Evolutionary conservation across 2,888 invertebrate genomes (phyloP).

Genomic region (Caenorhabditis panamensis): DNA sequence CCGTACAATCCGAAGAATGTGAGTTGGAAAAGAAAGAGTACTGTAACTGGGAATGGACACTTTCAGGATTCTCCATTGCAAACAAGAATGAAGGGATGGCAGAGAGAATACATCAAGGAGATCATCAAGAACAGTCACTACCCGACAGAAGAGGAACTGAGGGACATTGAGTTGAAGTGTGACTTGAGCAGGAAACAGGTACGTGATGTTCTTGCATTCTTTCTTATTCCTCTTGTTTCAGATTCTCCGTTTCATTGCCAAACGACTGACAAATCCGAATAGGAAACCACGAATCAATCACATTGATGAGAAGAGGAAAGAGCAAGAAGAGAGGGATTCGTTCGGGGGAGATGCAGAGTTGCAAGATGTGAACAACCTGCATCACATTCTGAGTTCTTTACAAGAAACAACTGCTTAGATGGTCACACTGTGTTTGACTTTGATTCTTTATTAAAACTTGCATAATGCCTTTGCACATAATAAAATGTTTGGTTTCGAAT

Average conservation of each 20-base stretch:
- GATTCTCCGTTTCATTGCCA: constrained; percentile 71
- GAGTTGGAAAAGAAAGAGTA: neutral
- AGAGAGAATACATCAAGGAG: constrained; percentile 70
- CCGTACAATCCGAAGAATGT: constrained; percentile 45
- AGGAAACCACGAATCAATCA: constrained; percentile 67
- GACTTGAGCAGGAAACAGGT: constrained; percentile 70
- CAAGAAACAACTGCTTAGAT: constrained; percentile 44
- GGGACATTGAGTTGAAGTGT: constrained; percentile 69
- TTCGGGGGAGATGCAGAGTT: constrained; percentile 30
- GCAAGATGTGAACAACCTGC: constrained; percentile 30
- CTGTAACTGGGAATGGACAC: neutral
- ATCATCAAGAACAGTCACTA: constrained; percentile 71
- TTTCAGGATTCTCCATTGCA: constrained; percentile 59
- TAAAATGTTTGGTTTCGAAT: constrained; percentile 39
- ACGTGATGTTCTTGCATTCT: neutral
- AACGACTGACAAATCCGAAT: constrained; percentile 67
- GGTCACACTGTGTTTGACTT: constrained; percentile 18
- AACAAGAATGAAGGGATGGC: constrained; percentile 72
- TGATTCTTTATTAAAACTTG: constrained; percentile 55
- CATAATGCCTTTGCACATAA: constrained; percentile 54
- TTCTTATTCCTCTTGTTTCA: constrained; percentile 13
- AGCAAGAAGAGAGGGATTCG: constrained; percentile 51
- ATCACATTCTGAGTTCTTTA: constrained; percentile 34
- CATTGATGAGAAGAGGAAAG: constrained; percentile 55
- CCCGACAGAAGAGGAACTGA: constrained; percentile 68